Evolutionary conservation across 2,113 vertebrate genomes (phyloP).

Genomic region (Atrichornis clamosus): DNA sequence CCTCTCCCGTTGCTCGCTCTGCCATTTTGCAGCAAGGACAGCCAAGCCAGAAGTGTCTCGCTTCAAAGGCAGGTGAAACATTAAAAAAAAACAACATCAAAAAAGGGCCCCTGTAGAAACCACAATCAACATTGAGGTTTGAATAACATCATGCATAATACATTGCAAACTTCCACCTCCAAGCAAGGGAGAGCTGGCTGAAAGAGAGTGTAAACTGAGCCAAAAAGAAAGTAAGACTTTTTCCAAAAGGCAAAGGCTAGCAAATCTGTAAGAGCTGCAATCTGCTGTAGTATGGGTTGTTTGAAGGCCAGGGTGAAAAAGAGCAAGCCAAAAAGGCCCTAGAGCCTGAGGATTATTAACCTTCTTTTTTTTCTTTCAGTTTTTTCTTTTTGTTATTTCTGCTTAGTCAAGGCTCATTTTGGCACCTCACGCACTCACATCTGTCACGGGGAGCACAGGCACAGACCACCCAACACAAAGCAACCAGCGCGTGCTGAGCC

Average conservation of each 20-base stretch:
- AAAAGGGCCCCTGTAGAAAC: not conserved
- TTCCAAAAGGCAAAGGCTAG: conserved; percentile 5
- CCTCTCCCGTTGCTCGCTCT: not conserved
- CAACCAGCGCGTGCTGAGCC: not conserved
- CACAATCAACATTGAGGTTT: not conserved
- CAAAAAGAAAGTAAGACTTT: conserved; percentile 33
- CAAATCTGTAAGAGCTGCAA: not conserved
- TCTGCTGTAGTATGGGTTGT: not conserved
- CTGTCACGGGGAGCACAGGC: not conserved
- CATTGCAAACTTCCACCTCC: conserved; percentile 12
- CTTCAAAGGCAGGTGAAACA: not conserved
- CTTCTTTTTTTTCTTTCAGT: not conserved
- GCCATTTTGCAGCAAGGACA: not conserved
- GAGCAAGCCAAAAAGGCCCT: not conserved
- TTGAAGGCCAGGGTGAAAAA: not conserved
- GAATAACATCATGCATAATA: conserved; percentile 51
- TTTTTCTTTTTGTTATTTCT: not conserved
- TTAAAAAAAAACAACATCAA: not conserved
- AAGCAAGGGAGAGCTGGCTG: not conserved
- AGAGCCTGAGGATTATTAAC: not conserved
- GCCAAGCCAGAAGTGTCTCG: not conserved
- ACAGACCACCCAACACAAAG: not conserved
- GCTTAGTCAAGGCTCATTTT: not conserved
- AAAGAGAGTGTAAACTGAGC: conserved; percentile 17
- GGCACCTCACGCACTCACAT: not conserved